Conservation (phyloP, 2,888 invertebrate species). For the Gasteruption jaculator region DNA sequence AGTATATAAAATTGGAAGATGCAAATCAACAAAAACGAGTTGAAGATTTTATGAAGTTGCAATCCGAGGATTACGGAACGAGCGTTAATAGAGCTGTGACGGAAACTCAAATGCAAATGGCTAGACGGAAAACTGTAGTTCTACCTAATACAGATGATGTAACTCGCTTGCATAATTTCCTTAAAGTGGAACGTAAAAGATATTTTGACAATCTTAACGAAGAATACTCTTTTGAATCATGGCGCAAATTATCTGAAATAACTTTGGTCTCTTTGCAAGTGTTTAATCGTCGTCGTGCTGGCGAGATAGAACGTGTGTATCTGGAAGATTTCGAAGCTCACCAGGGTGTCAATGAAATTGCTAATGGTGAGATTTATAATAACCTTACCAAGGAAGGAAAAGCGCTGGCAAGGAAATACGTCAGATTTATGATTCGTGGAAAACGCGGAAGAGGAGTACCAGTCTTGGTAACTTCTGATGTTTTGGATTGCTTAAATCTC, state of each 20-base stretch:
- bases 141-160: slow-evolving; percentile 18
- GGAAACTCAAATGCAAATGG: slow-evolving; percentile 11
- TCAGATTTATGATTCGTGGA: slow-evolving; percentile 19
- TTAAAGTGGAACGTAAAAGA: slow-evolving; percentile 2
- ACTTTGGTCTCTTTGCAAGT: slow-evolving; percentile 15
- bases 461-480: no score
- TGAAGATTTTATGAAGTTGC: not conserved
- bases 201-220: slow-evolving; percentile 6
- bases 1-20: not conserved
- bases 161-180: slow-evolving; percentile 5
- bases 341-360: slow-evolving; percentile 13
- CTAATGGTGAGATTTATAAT: slow-evolving; percentile 3
- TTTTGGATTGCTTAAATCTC: no score
- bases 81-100: slow-evolving; percentile 10
- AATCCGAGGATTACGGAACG: not conserved
- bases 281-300: slow-evolving; percentile 23
- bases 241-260: slow-evolving; percentile 9
- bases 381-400: not conserved
- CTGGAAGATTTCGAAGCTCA: slow-evolving; percentile 15
- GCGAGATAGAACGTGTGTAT: slow-evolving; percentile 18
- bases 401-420: slow-evolving; percentile 15
- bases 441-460: slow-evolving; percentile 18
- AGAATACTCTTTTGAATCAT: slow-evolving; percentile 7
- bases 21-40: not conserved
- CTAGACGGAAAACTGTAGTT: slow-evolving; percentile 6